Evolutionary conservation across 1,140 invertebrate genomes (phyloP), one percentile per base, ranked within the genome.

Genomic region (Oreohelix idahoensis): DNA sequence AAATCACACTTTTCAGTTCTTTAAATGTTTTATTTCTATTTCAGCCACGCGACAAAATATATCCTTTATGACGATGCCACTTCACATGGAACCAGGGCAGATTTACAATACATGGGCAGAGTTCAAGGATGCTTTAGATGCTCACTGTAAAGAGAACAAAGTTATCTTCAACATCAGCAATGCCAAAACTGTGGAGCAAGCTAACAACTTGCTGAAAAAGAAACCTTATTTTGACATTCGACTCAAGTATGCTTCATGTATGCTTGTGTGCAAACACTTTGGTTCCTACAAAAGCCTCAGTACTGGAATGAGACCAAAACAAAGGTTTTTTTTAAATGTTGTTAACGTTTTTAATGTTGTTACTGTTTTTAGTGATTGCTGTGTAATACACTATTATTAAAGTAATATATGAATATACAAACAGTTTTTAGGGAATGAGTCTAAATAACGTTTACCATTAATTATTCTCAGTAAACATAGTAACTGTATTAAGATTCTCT

Each of bases 281-380:
- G 80, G 80, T 4, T 82, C 80, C 32, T 82, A 82, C 71, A 82
- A 63, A 53, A 82, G 80, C 45, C 35, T 75, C 58, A 82, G 80
- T 45, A 35, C 49, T 38, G 80, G 80, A 29, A n/a, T 75, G 42
- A 82, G 80, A 45, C 80, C 80, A 38, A 82, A 82, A 58, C 80
- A 82, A 75, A 82, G 80, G 80, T 58, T 32, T n/a, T n/a, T n/a
- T n/a, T n/a, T n/a, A n/a, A n/a, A n/a, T n/a, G 15, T 15, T 77
- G n/a, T 8, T 53, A 36, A 13, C 11, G 2, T 58, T 5, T 77
- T 77, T 77, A 53, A 45, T 76, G 13, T 10, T 35, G 26, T 11
- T 23, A 23, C 17, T 49, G 45, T 11, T 8, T 49, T 49, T n/a
- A n/a, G n/a, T n/a, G n/a, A n/a, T n/a, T n/a, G n/a, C n/a, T n/a